Percentiles rank a stretch among this genome's conserved stretches.
Conservation (phyloP, 2,113 vertebrate species). For the Numida meleagris region DNA sequence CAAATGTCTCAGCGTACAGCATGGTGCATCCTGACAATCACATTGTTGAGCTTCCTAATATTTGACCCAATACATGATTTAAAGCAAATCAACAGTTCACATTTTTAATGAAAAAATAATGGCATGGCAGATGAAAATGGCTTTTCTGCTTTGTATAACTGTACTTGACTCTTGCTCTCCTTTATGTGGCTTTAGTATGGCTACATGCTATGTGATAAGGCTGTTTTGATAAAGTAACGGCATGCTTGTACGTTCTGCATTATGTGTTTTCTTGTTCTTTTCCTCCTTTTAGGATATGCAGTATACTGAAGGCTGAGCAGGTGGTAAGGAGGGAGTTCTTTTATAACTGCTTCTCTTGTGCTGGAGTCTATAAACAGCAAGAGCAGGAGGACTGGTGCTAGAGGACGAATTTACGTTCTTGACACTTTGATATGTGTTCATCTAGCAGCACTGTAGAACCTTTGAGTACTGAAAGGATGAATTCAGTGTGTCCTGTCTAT, state of each 20-base stretch:
- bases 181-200: background rate
- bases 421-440: background rate
- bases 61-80: background rate
- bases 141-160: background rate
- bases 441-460: background rate
- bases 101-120: background rate
- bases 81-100: background rate
- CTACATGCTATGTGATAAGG: accelerated
- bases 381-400: background rate
- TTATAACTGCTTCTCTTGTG: background rate
- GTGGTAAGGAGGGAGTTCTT: constrained; percentile 33
- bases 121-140: background rate
- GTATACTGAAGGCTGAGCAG: background rate
- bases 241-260: background rate
- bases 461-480: background rate
- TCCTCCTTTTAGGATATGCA: background rate
- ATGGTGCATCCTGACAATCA: background rate
- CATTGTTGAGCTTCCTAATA: accelerated
- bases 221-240: background rate
- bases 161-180: background rate
- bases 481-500: background rate
- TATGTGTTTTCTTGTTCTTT: accelerated
- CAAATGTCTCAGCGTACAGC: accelerated
- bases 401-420: background rate
- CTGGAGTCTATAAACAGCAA: constrained; percentile 33